Base-by-base conservation (phyloP, 1,140 invertebrate genomes). In the Diploscapter pachys region DNA sequence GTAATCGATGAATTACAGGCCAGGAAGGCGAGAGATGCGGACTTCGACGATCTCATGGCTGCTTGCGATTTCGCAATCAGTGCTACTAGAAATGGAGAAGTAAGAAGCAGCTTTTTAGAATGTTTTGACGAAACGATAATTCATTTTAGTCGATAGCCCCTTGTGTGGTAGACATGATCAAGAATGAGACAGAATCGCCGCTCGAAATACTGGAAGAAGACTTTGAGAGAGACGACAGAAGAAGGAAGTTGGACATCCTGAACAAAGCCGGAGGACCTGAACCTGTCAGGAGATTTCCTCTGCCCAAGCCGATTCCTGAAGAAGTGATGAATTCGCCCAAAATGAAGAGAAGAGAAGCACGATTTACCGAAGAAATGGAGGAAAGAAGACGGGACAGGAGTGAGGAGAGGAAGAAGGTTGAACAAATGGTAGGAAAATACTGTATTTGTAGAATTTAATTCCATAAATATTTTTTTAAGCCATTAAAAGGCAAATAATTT, bases 21-120 rank as follows among this genome's bases (percentile, higher is more conserved):
- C 4, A 74, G 61, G 56, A 74, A 74, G 51, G 61, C 64, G 9
- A 57, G 73, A 68, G 73, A 74, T 69, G 73, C 68, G 59, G 73
- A 74, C 59, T 74, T 74, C 51, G 73, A 74, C 50, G 73, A 74
- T 51, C 57, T 74, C 52, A 74, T 74, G 73, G 64, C 64, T 68
- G 73, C 73, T 56, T 74, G 73, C 56, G 64, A 74, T 64, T 57
- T 65, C 11, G 73, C 73, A 50, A 74, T 69, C 52, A 63, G 54
- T 52, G 53, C 73, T 67, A 57, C 59, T 13, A 74, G 63, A 54
- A 68, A 68, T 64, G 64, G 55, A 57, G 61, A 74, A 65, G 64
- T 64, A 54, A 13, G 13, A 64, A 6, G 51, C 31, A 31, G 31
- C 51, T 64, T 64, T 64, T 50, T 53, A 2, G 52, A 54, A 68